Evolutionary conservation across 1,140 invertebrate genomes (phyloP).

Genomic region (Tyrophagus putrescentiae): DNA sequence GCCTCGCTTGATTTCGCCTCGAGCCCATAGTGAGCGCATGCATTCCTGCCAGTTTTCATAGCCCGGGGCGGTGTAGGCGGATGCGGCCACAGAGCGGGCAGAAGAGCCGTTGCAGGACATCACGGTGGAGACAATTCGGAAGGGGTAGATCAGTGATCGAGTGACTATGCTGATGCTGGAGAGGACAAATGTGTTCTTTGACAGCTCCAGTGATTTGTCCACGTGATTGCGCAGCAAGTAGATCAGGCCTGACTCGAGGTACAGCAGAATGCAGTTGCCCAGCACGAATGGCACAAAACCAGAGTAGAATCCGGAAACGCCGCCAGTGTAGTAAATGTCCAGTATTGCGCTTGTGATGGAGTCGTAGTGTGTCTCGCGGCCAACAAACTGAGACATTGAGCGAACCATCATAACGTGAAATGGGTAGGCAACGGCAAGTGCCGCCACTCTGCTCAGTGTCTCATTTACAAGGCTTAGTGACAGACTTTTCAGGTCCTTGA

Average conservation of each 20-base stretch:
- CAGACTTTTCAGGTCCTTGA: background rate
- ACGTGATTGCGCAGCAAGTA: background rate
- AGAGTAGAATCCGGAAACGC: conserved; percentile 18
- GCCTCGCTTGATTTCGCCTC: conserved; percentile 22
- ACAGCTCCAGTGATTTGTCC: background rate
- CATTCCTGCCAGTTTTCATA: conserved; percentile 62
- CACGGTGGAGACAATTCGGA: conserved; percentile 69
- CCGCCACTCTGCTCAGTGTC: background rate
- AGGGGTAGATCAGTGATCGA: conserved; percentile 56
- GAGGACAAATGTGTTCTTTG: background rate
- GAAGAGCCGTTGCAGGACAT: conserved; percentile 63
- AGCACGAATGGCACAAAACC: conserved; percentile 21
- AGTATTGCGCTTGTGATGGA: background rate
- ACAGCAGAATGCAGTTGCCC: conserved; percentile 13
- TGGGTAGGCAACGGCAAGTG: conserved; percentile 18
- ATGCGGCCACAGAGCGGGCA: conserved; percentile 27
- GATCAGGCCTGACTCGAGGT: conserved; percentile 3
- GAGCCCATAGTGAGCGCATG: conserved; percentile 48
- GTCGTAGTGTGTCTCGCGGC: conserved; percentile 22
- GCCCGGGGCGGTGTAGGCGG: conserved; percentile 48
- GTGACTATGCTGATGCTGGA: conserved; percentile 14
- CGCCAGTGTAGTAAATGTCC: conserved; percentile 21
- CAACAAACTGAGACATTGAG: conserved; percentile 19
- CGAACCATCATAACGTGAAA: conserved; percentile 20
- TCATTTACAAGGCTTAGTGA: background rate